Base-by-base conservation (phyloP, 2,113 vertebrate species). In the Ophiodon elongatus region DNA sequence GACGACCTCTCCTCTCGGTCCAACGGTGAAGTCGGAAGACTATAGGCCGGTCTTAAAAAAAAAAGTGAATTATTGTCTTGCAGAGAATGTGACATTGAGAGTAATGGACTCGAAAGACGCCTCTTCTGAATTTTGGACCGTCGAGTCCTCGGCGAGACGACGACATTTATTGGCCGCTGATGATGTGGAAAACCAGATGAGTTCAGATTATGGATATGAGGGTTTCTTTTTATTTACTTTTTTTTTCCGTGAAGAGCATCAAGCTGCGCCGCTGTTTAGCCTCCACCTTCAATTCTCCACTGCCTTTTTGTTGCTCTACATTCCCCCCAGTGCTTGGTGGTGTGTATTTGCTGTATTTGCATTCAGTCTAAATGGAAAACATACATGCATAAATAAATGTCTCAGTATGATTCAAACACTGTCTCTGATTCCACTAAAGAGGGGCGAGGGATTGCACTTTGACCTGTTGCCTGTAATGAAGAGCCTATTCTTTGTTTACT, bases 331-430 rank as follows among this genome's bases (percentile, higher is more conserved):
- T 97, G 96, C 97, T 98, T 94, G 79, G 96, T 98, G 97, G 95
- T 96, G 96, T 97, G 96, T 96, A 96, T 96, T 97, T 97, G 96
- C 96, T 97, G 97, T 97, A 96, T 96, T 97, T 97, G 97, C 97
- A 97, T 95, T 98, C 95, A 96, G 96, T 97, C 95, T 96, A 96
- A 97, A 97, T 97, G 96, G 96, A 97, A 97, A 97, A 94, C 91
- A 93, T 94, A 93, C 89, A 92, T 89, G 89, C 93, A 94, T 94
- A 96, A 99, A 98, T 98, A 98, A 97, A 97, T 96, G 94, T 94
- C 88, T 94, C 87, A 85, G 87, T 94, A 91, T 89, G 85, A 92
- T 90, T 92, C 76, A 93, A 92, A 86, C 60, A 19, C 10, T 76
- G 87, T 89, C 67, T 91, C 79, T 82, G 78, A 79, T 73, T 91